Conservation (phyloP, 2,113 vertebrate genomes). For the Pycnonotus jocosus region DNA sequence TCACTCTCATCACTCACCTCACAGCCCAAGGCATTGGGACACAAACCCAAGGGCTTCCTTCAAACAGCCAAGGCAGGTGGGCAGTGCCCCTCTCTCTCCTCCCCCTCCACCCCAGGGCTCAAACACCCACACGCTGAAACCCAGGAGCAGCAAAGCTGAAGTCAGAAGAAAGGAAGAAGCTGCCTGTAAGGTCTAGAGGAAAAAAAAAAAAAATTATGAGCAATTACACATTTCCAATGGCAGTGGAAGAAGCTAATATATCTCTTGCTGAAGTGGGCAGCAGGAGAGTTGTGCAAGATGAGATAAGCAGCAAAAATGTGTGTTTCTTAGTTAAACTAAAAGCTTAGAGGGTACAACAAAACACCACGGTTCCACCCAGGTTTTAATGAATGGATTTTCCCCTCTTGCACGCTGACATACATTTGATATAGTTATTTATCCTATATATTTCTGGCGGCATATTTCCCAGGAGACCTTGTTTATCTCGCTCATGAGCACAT, state of each 20-base stretch:
- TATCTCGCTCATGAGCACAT: slow-evolving; percentile 43
- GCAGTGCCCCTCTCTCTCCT: neutral
- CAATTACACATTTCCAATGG: slow-evolving; percentile 24
- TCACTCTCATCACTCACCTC: neutral
- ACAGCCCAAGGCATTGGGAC: neutral
- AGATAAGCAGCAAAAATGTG: slow-evolving; percentile 62
- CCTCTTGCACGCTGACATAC: slow-evolving; percentile 49
- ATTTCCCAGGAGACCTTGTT: slow-evolving; percentile 68
- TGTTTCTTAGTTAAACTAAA: slow-evolving; percentile 64
- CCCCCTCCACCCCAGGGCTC: neutral
- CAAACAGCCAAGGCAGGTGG: neutral
- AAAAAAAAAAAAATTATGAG: neutral
- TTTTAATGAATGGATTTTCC: slow-evolving; percentile 67
- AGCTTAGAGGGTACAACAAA: slow-evolving; percentile 65
- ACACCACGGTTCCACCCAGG: slow-evolving; percentile 20
- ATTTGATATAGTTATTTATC: slow-evolving; percentile 69
- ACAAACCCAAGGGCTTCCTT: neutral
- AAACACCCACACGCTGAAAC: neutral
- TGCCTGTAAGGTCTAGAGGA: neutral
- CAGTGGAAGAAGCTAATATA: slow-evolving; percentile 50
- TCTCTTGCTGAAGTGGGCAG: slow-evolving; percentile 38
- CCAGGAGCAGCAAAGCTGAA: neutral
- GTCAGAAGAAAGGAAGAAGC: neutral
- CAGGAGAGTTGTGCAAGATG: neutral
- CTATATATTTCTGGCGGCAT: slow-evolving; percentile 63